A percentile compares a stretch with the other conserved stretches of the same genome.
Conservation (phyloP, 2,888 invertebrate genomes). For the Orthonychiurus folsomi region DNA sequence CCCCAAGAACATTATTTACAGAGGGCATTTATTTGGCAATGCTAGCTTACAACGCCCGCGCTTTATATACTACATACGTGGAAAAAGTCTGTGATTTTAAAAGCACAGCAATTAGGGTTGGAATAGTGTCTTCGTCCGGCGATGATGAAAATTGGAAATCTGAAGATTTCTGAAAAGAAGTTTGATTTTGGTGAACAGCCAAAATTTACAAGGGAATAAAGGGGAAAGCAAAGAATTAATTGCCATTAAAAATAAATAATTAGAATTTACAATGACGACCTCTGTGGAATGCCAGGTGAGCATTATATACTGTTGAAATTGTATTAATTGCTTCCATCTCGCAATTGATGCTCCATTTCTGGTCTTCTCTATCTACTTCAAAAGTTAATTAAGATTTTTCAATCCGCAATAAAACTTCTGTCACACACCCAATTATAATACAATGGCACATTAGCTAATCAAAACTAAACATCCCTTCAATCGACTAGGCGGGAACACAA, state of each 20-base stretch:
- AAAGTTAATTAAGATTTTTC: no score
- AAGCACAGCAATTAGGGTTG: neutral
- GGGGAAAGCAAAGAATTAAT: neutral
- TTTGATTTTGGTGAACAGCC: neutral
- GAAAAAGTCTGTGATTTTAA: neutral
- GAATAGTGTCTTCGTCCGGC: neutral
- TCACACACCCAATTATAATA: no score
- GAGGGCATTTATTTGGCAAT: neutral
- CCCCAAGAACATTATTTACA: neutral
- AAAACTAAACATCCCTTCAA: no score
- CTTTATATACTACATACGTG: neutral
- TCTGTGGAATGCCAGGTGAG: neutral
- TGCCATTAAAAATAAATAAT: neutral
- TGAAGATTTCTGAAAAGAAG: neutral
- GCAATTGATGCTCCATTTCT: neutral
- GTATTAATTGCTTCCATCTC: neutral
- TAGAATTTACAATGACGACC: neutral
- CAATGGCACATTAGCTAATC: no score
- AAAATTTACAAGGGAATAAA: neutral
- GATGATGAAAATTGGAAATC: neutral
- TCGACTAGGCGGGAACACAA: no score
- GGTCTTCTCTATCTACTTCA: neutral
- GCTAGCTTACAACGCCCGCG: neutral
- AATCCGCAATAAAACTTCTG: no score
- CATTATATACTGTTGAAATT: neutral